Percentiles rank a stretch among this genome's conserved stretches.
These are phyloP conservation scores for Eunapius fragilis DNA, from an alignment of 37 sponge, comb jelly and placozoan species.

Conservation along the genomic window DNA sequence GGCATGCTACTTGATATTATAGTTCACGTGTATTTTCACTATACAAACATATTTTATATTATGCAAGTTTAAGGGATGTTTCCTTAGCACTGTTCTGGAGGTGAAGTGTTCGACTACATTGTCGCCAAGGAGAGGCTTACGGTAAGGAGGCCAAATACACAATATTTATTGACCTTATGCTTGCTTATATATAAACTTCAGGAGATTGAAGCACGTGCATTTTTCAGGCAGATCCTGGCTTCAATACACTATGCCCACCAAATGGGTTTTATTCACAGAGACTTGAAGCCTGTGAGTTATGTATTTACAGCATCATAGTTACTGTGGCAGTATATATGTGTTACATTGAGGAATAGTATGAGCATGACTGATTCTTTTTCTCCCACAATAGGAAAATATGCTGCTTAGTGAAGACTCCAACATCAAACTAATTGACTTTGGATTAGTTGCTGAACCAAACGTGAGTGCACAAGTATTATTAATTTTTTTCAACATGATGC, in stretches of 20 bases:
- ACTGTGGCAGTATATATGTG: too few relatives aligned
- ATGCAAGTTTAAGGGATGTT: neutral
- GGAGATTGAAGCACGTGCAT: slow-evolving; percentile 87
- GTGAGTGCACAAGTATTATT: slow-evolving; percentile 17
- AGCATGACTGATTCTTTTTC: too few relatives aligned
- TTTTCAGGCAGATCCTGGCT: slow-evolving; percentile 89
- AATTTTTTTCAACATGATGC: neutral
- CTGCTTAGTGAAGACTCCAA: slow-evolving; percentile 86
- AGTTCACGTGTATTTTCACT: too few relatives aligned
- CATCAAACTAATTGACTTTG: slow-evolving; percentile 95
- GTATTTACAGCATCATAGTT: too few relatives aligned
- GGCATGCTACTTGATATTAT: too few relatives aligned
- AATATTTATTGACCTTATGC: neutral
- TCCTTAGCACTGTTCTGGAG: slow-evolving; percentile 83
- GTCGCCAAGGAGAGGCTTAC: slow-evolving; percentile 85
- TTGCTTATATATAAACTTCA: slow-evolving; percentile 6
- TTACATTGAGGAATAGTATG: too few relatives aligned
- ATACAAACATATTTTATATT: neutral
- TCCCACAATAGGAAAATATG: slow-evolving; percentile 83
- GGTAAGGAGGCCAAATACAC: slow-evolving; percentile 17
- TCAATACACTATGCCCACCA: slow-evolving; percentile 82
- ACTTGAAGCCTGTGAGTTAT: slow-evolving; percentile 86
- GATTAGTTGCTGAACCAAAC: slow-evolving; percentile 83
- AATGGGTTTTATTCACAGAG: slow-evolving; percentile 80
- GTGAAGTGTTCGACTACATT: slow-evolving; percentile 97